A percentile compares a stretch with the other conserved stretches of the same genome.
These are phyloP conservation scores for Leucoraja erinaceus DNA, from an alignment of 2,113 vertebrate species.

Conservation along the genomic window DNA sequence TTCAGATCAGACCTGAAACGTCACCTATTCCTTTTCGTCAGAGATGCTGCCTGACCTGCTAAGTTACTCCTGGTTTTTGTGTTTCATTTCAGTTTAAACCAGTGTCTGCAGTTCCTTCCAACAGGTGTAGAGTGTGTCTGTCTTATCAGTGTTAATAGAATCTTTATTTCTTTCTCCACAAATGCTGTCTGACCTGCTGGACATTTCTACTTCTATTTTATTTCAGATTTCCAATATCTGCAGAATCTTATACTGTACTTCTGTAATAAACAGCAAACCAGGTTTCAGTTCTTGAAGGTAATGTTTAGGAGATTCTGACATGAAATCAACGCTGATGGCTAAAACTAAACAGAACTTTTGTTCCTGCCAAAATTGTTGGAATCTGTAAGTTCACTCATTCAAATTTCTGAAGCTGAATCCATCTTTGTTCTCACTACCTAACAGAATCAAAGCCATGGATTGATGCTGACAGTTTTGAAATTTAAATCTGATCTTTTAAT, in stretches of 20 bases:
- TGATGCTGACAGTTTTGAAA: neutral
- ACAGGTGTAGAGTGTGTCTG: too few relatives aligned
- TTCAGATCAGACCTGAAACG: too few relatives aligned
- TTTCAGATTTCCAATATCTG: too few relatives aligned
- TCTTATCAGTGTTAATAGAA: too few relatives aligned
- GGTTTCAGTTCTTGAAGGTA: neutral
- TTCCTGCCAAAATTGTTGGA: neutral
- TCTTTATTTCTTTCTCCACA: too few relatives aligned
- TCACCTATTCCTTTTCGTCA: too few relatives aligned
- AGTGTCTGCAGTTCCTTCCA: too few relatives aligned
- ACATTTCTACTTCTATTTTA: too few relatives aligned
- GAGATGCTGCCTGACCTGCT: too few relatives aligned
- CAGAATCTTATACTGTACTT: neutral
- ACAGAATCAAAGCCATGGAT: neutral
- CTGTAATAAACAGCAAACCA: neutral
- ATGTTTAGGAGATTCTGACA: neutral
- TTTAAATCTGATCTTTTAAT: neutral
- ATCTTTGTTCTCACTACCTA: neutral
- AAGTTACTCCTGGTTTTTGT: too few relatives aligned
- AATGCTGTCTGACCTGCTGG: too few relatives aligned
- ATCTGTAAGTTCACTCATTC: constrained; percentile 23
- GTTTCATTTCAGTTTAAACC: too few relatives aligned
- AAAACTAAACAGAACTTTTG: constrained; percentile 2
- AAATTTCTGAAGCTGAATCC: constrained; percentile 14
- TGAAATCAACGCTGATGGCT: constrained; percentile 6